Conservation (phyloP, 2,888 invertebrate genomes). For the Cryptocephalus moraei region DNA sequence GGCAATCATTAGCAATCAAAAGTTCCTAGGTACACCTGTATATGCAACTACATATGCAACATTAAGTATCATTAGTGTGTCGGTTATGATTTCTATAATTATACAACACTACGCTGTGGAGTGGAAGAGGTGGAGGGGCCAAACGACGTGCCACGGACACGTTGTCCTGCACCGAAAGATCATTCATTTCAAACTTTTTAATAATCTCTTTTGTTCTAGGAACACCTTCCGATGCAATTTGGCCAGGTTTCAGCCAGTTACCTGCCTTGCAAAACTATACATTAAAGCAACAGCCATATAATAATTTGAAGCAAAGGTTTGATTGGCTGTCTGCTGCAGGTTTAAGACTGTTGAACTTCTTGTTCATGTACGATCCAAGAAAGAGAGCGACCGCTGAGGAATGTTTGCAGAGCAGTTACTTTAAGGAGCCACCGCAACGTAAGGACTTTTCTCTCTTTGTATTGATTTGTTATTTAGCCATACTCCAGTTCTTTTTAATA, state of each 20-base stretch:
- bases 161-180: too few relatives aligned
- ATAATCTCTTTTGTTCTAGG: conserved; percentile 42
- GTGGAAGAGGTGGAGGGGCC: too few relatives aligned
- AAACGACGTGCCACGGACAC: too few relatives aligned
- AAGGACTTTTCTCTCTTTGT: conserved; percentile 38
- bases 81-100: too few relatives aligned
- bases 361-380: conserved; percentile 96
- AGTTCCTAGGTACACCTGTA: too few relatives aligned
- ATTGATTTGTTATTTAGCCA: too few relatives aligned
- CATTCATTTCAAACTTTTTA: too few relatives aligned
- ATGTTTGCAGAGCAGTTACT: conserved; percentile 89
- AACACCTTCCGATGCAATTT: conserved; percentile 85
- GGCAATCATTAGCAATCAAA: too few relatives aligned
- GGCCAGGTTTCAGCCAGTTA: conserved; percentile 85
- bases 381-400: conserved; percentile 93
- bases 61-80: too few relatives aligned
- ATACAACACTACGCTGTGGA: too few relatives aligned
- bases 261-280: conserved; percentile 87
- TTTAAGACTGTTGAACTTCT: conserved; percentile 77
- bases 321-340: conserved; percentile 88
- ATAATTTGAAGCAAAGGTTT: conserved; percentile 87
- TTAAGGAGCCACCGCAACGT: conserved; percentile 92
- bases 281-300: conserved; percentile 85
- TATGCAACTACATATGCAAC: too few relatives aligned
- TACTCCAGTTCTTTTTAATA: too few relatives aligned